Percentiles rank a stretch among this genome's conserved stretches.
Evolutionary conservation across 2,888 invertebrate species (phyloP).

Genomic region (Lacanobia wlatinum): DNA sequence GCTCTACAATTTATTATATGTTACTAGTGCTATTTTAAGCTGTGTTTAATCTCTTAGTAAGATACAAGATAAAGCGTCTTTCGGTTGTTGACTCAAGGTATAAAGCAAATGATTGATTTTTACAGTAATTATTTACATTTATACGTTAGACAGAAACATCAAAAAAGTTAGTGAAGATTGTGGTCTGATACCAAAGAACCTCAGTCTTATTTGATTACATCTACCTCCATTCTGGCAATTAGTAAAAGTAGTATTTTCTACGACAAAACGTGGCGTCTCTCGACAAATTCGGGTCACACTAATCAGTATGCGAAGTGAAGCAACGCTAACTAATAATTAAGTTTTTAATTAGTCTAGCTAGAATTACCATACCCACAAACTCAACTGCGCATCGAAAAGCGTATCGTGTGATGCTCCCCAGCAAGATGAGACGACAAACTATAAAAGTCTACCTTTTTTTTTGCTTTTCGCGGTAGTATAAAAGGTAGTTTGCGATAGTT

Average conservation of each 20-base stretch:
- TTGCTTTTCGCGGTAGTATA: too few relatives aligned
- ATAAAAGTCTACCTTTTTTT: background rate
- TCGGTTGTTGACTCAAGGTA: background rate
- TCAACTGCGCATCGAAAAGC: background rate
- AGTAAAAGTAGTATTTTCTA: background rate
- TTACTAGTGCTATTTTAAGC: constrained; percentile 15
- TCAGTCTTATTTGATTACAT: background rate
- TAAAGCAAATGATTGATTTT: background rate
- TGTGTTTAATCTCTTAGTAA: background rate
- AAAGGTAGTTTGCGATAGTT: too few relatives aligned
- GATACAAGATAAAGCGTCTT: background rate
- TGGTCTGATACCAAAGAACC: background rate
- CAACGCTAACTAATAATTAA: constrained; percentile 13
- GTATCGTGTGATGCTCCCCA: background rate
- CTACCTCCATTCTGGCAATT: background rate
- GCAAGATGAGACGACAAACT: background rate
- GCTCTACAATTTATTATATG: background rate
- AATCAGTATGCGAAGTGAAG: constrained; percentile 31
- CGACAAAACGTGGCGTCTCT: background rate
- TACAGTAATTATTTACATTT: background rate
- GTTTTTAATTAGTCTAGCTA: constrained; percentile 8
- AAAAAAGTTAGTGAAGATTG: background rate
- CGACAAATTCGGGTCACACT: constrained; percentile 5
- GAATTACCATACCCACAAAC: constrained; percentile 8
- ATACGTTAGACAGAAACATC: background rate